Evolutionary conservation across 2,113 vertebrate genomes (phyloP), one percentile per base, ranked within the genome.

Genomic region (Xenopus borealis): DNA sequence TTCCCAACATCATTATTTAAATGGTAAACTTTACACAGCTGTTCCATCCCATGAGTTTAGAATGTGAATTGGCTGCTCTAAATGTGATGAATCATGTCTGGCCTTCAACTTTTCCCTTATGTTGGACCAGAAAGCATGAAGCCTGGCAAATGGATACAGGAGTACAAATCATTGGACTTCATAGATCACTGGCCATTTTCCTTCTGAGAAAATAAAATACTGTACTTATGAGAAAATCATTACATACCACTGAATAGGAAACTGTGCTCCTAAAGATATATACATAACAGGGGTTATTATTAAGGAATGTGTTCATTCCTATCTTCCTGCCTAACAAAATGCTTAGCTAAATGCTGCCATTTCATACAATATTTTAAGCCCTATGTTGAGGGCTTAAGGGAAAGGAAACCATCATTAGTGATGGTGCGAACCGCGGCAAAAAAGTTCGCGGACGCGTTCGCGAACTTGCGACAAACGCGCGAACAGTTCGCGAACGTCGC

Each of bases 31-130:
- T 77, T 64, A 64, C 66, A 69, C 74, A 77, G 74, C 74, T 77
- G 74, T 70, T 77, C 59, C 61, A 70, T 77, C 67, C 74, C 74
- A 45, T 70, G 74, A 70, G 67, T 77, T 64, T 70, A 77, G 67
- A 77, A 77, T 77, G 74, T 57, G 61, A 77, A 77, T 77, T 77
- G 74, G 74, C 70, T 84, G 83, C 69, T 71, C 40, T 70, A 61
- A 20, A 78, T 30, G 58, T 69, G 72, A 85, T 85, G 79, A 88
- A 81, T 86, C 78, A 80, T 72, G 85, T 78, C 81, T 83, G 66
- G 69, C 82, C 78, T 64, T 78, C 65, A 81, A 78, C 78, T 75
- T 75, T 71, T 79, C 57, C 63, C 72, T 69, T 1, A 57, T 50
- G 57, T 76, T 74, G 72, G 65, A 75, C 71, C 63, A 66, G 78